These are phyloP conservation scores for Hyaena hyaena DNA, from an alignment of 2,113 vertebrate species.

Conservation along the genomic window DNA sequence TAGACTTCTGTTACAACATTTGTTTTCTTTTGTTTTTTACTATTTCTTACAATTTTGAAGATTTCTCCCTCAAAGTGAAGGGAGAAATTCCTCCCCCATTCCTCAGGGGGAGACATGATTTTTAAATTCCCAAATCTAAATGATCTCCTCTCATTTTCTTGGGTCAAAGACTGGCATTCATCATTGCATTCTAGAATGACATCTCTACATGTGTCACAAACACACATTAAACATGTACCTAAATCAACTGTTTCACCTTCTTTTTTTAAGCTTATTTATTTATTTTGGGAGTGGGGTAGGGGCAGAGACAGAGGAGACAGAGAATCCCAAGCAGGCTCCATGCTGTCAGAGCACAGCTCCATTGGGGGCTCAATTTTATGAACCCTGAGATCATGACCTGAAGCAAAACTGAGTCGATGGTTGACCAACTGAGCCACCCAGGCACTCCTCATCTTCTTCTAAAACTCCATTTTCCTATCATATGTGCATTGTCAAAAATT, in stretches of 20 bases:
- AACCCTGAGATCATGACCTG: no score
- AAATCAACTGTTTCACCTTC: not conserved
- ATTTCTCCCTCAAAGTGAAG: not conserved
- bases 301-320: no score
- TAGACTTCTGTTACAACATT: not conserved
- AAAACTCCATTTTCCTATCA: no score
- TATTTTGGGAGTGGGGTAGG: no score
- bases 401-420: no score
- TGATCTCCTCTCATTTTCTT: not conserved
- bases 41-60: not conserved
- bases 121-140: not conserved
- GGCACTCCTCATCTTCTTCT: no score
- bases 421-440: no score
- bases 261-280: not conserved
- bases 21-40: not conserved
- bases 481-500: no score
- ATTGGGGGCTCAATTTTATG: no score
- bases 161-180: not conserved
- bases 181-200: not conserved
- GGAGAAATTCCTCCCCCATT: not conserved
- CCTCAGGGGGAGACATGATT: not conserved
- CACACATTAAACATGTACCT: not conserved
- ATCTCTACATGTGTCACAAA: not conserved
- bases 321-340: no score
- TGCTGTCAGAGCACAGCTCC: no score